phyloP scores from a whole-genome alignment of 2,888 invertebrate genomes.

The Gymnosoma rotundatum region DNA sequence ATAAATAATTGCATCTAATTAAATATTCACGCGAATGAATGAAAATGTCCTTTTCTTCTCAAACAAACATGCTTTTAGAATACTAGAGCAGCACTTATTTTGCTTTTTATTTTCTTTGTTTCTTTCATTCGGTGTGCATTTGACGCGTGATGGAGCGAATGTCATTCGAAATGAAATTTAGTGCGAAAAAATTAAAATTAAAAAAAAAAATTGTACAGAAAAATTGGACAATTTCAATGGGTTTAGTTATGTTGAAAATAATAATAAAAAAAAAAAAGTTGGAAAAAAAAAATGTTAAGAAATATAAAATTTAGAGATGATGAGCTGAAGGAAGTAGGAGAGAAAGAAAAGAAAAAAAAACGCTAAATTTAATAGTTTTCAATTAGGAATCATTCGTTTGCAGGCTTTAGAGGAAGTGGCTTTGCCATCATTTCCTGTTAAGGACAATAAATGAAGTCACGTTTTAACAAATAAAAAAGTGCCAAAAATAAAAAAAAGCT shows the following conservation, averaged over 20 bases:
- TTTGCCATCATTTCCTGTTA: conserved; percentile 68
- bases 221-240: conserved; percentile 71
- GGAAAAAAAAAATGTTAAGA: conserved; percentile 66
- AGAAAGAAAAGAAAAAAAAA: conserved; percentile 67
- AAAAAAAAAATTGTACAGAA: conserved; percentile 61
- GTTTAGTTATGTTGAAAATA: conserved; percentile 62
- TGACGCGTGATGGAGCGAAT: conserved; percentile 82
- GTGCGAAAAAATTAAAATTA: conserved; percentile 71
- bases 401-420: conserved; percentile 76
- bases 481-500: conserved; percentile 47
- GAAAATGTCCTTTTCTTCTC: conserved; percentile 79
- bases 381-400: conserved; percentile 81
- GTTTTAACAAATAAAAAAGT: conserved; percentile 73
- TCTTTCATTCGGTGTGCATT: conserved; percentile 76
- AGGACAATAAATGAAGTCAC: conserved; percentile 81
- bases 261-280: conserved; percentile 61
- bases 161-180: conserved; percentile 82
- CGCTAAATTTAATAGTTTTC: conserved; percentile 80
- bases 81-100: conserved; percentile 63
- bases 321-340: conserved; percentile 54
- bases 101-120: conserved; percentile 53
- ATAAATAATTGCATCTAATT: conserved; percentile 82
- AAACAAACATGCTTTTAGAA: conserved; percentile 63
- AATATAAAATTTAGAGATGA: conserved; percentile 66
- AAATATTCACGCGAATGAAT: conserved; percentile 80